A percentile compares a stretch with the other conserved stretches of the same genome.
Conservation (phyloP, 2,113 vertebrate species). For the Anthoscopus minutus region DNA sequence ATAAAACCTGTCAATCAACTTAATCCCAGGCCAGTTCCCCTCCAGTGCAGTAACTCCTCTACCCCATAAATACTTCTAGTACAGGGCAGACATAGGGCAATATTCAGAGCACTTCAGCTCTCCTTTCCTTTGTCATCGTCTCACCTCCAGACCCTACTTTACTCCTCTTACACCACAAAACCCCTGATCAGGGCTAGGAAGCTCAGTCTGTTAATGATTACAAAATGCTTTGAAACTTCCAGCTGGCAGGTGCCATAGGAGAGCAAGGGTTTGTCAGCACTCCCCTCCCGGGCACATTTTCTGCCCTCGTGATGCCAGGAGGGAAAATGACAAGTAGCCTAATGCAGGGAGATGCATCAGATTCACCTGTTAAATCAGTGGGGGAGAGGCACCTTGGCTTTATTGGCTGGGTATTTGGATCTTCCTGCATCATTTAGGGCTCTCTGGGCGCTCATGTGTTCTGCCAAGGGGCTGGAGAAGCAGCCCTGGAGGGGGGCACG, state of each 20-base stretch:
- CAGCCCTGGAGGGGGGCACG: fast-evolving
- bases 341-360: neutral
- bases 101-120: neutral
- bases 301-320: neutral
- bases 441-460: neutral
- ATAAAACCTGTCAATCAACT: neutral
- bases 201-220: neutral
- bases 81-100: neutral
- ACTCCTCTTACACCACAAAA: neutral
- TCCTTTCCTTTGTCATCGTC: neutral
- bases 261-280: neutral
- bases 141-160: neutral
- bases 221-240: neutral
- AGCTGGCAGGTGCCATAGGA: neutral
- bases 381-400: neutral
- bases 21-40: neutral
- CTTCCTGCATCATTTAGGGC: neutral
- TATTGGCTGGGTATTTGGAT: neutral
- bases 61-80: neutral
- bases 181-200: neutral
- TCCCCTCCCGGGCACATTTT: neutral
- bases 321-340: neutral
- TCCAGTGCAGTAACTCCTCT: neutral
- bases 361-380: neutral
- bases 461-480: neutral